Evolutionary conservation across 2,888 invertebrate species (phyloP).

Genomic region (Scaptomyza cyrtandrae): DNA sequence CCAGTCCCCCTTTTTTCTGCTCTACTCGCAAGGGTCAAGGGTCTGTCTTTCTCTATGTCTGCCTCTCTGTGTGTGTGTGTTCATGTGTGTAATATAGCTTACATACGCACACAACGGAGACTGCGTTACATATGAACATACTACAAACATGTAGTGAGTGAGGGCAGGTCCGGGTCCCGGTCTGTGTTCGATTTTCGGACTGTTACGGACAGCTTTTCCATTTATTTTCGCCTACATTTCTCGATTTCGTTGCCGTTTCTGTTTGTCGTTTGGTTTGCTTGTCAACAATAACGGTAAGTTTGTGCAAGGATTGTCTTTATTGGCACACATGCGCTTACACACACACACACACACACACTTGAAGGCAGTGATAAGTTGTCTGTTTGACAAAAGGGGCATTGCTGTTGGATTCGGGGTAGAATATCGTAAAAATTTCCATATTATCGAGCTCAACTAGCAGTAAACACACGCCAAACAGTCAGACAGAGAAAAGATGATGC

Average conservation of each 20-base stretch:
- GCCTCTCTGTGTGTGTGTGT: conserved; percentile 4
- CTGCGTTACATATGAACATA: not conserved
- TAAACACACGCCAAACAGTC: conserved; percentile 39
- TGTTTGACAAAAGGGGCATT: conserved; percentile 2
- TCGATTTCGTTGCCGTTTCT: conserved; percentile 36
- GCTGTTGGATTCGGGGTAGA: conserved; percentile 65
- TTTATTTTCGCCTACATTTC: conserved; percentile 66
- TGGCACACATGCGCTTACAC: conserved; percentile 17
- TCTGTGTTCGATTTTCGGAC: conserved; percentile 10
- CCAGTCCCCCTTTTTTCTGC: conserved; percentile 20
- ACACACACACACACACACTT: conserved; percentile 4
- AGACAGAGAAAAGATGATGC: conserved; percentile 8
- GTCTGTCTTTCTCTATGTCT: conserved; percentile 20
- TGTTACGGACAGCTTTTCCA: conserved; percentile 41
- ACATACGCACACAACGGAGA: conserved; percentile 30
- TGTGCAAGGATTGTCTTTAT: conserved; percentile 40
- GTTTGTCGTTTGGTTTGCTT: conserved; percentile 46
- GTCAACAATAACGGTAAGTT: conserved; percentile 65
- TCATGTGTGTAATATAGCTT: conserved; percentile 25
- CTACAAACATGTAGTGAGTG: conserved; percentile 4
- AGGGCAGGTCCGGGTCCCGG: conserved; percentile 43
- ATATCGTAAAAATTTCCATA: conserved; percentile 83
- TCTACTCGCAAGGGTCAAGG: conserved; percentile 62
- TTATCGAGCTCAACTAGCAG: conserved; percentile 79
- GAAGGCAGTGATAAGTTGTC: conserved; percentile 49